A percentile compares a stretch with the other conserved stretches of the same genome.
Evolutionary conservation across 64 coral and sea anemone genomes (phyloP).

Genomic region (Porites lutea): DNA sequence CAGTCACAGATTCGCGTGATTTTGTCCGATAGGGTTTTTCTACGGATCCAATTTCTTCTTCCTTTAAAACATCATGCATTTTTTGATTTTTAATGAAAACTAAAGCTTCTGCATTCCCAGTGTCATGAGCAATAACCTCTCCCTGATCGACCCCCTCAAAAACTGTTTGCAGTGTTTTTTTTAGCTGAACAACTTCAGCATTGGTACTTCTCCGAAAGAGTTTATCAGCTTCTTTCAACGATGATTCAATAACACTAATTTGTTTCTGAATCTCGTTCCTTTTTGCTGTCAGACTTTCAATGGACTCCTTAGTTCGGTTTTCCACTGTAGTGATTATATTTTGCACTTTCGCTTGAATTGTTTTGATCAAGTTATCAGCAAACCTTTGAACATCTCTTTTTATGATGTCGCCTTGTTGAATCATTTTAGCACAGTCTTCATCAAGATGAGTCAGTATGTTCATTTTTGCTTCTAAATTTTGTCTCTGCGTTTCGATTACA

Average conservation of each 20-base stretch:
- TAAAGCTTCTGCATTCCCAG: constrained; percentile 61
- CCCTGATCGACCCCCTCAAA: constrained; percentile 64
- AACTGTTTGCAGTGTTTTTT: constrained; percentile 45
- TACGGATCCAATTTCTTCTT: constrained; percentile 54
- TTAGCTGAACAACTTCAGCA: constrained; percentile 60
- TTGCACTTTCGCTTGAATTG: constrained; percentile 62
- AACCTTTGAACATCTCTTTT: constrained; percentile 55
- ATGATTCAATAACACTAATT: constrained; percentile 24
- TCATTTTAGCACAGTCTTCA: neutral
- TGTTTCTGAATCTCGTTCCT: constrained; percentile 48
- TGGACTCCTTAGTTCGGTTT: constrained; percentile 33
- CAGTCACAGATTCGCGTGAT: neutral
- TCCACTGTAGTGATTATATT: constrained; percentile 41
- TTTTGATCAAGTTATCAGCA: constrained; percentile 56
- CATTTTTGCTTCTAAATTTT: no score
- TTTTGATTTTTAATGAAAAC: neutral
- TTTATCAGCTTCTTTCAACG: constrained; percentile 55
- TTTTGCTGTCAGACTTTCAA: constrained; percentile 45
- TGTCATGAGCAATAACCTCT: constrained; percentile 4
- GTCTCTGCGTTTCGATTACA: no score
- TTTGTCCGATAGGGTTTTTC: neutral
- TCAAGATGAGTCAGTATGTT: constrained; percentile 34
- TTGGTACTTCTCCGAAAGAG: constrained; percentile 51
- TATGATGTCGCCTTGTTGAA: constrained; percentile 6
- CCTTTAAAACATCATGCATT: constrained; percentile 5